Conservation (phyloP, 1,140 invertebrate genomes). For the Zaprionus kolodkinae region DNA sequence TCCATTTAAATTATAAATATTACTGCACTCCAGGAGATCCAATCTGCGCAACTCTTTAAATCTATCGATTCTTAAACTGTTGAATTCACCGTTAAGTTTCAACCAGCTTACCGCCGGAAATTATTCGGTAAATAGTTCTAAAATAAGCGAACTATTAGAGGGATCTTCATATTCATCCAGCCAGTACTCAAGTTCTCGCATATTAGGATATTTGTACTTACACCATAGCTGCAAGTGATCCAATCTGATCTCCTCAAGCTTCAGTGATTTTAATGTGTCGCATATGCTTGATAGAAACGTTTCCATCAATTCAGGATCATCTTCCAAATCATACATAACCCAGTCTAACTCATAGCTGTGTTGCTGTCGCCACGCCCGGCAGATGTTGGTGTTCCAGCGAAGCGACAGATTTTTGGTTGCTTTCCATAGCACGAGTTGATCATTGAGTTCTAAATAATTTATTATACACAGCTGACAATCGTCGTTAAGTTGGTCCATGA, state of each 20-base stretch:
- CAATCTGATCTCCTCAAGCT: neutral
- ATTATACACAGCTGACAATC: neutral
- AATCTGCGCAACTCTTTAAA: conserved; percentile 13
- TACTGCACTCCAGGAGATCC: conserved; percentile 6
- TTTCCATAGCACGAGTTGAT: conserved; percentile 2
- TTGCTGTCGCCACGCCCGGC: conserved; percentile 14
- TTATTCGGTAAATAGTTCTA: neutral
- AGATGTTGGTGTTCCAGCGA: conserved; percentile 14
- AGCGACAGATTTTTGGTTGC: conserved; percentile 2
- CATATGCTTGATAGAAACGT: conserved; percentile 9
- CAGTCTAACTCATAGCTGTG: neutral
- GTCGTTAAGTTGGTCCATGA: conserved; percentile 13
- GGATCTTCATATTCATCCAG: conserved; percentile 1
- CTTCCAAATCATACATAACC: neutral
- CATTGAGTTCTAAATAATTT: neutral
- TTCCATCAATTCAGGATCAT: neutral
- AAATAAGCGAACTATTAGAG: neutral
- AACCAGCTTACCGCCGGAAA: conserved; percentile 2
- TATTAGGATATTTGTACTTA: neutral
- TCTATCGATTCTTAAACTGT: neutral
- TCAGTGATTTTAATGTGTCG: neutral
- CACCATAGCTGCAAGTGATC: neutral
- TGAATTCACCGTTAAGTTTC: neutral
- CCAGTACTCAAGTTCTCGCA: conserved; percentile 1
- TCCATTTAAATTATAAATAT: neutral